Evolutionary conservation across 2,888 invertebrate genomes (phyloP), one percentile per base, ranked within the genome.

Genomic region (Eupithecia inturbata): DNA sequence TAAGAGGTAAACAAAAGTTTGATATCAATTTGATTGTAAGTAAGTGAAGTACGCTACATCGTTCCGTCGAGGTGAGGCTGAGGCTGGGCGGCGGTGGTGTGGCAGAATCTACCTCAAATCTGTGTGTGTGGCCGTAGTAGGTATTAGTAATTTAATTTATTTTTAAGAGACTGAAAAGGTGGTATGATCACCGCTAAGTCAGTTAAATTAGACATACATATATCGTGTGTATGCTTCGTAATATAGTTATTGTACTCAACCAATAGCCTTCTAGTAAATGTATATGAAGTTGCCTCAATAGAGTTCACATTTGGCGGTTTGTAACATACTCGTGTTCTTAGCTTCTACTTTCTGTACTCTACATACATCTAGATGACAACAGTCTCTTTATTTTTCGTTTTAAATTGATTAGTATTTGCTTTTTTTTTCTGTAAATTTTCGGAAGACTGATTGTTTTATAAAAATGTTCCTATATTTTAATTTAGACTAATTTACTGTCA

Each of bases 401-500:
- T 16, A 77, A 85, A 84, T 82, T 81, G 81, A 79, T 82, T 82
- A 89, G 91, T 92, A 89, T 86, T 57, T 36, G 90, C 75, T 92
- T 92, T 85, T 88, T 85, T 88, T 88, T 90, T 89, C 91, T 91
- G 90, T 91, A 90, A 91, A 91, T 90, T 92, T 89, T 92, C 91
- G 86, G 86, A 92, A 93, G 94, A 94, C 94, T 94, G 94, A 94
- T 78, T 77, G 78, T 77, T 84, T 79, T 83, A 85, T 80, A 89
- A 89, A 90, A 91, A 92, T 92, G 94, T 94, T 94, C 94, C 94
- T 94, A 94, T 93, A 92, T 92, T 94, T 91, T 92, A 91, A 90
- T 94, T 94, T 94, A 93, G 92, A 91, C 89, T 94, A 92, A 91
- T 93, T 93, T 92, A 92, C 90, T 91, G 89, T 91, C 90, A 89